Base-by-base conservation (phyloP, 2,888 invertebrate species). In the Aleiodes testaceus region DNA sequence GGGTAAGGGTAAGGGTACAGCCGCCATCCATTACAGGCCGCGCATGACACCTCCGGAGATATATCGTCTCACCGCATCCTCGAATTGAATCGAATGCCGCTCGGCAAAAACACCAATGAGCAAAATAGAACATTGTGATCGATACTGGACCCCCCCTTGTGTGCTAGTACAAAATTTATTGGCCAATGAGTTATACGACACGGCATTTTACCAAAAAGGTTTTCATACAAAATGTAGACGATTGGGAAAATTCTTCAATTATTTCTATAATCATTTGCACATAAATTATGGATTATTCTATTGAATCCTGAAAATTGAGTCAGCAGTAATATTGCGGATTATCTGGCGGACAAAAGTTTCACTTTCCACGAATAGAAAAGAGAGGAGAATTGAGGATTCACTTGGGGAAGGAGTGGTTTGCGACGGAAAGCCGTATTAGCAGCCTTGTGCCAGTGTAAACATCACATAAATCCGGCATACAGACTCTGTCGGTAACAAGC, bases 41-140 rank as follows among this genome's bases (percentile, higher is more conserved):
- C 81, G 84, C 85, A 85, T 85, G 86, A 85, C 86, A 85, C 86
- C 83, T 84, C 81, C 79, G 79, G 80, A 85, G 83, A 85, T 85
- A 85, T 85, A 85, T 84, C 84, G 85, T 84, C 84, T 84, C 82
- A 85, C 85, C 85, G 85, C 84, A 85, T 86, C 84, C 85, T 82
- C 85, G 85, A 86, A 86, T 86, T 86, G 85, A 86, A 86, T 86
- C 84, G 86, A 85, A 84, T 84, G 84, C 85, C 82, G 82, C 82
- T 68, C 80, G 78, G 84, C 82, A 85, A 85, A 85, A 85, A 85
- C 84, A 84, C 84, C 86, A 86, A 86, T 85, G 86, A 85, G 85
- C 85, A 84, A 86, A 86, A 86, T 84, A 85, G 85, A 85, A 85
- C 85, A 85, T 82, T 83, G 85, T 85, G 86, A 86, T 85, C 84